phyloP scores from a whole-genome alignment of 1,140 invertebrate genomes.

The Zaprionus ghesquierei region DNA sequence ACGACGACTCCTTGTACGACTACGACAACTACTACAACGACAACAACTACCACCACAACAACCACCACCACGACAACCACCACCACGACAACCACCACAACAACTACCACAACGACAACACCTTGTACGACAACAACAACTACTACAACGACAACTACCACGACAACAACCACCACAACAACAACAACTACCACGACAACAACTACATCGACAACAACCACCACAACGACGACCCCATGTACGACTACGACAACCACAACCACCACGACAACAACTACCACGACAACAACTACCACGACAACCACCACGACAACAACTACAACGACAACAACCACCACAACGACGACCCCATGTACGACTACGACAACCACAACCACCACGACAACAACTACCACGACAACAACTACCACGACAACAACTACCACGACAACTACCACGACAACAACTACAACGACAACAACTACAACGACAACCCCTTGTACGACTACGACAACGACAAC shows the following conservation, averaged over 20 bases:
- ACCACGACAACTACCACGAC: not conserved
- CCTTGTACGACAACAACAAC: not conserved
- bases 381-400: slow-evolving; percentile 14
- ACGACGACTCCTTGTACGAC: no score
- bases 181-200: not conserved
- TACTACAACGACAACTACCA: not conserved
- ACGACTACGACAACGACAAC: not conserved
- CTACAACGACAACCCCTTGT: not conserved
- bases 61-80: not conserved
- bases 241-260: slow-evolving; percentile 3
- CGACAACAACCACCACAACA: not conserved
- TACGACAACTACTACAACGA: slow-evolving; percentile 2
- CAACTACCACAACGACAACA: not conserved
- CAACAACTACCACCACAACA: not conserved
- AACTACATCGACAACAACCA: not conserved
- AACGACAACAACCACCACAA: not conserved
- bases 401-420: slow-evolving; percentile 1
- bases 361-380: not conserved
- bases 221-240: not conserved
- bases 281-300: not conserved
- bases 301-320: slow-evolving; percentile 19
- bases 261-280: slow-evolving; percentile 1
- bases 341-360: not conserved
- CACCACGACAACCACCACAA: not conserved
- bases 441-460: not conserved